Percentiles rank a stretch among this genome's conserved stretches.
These are phyloP conservation scores for Chloebia gouldiae DNA, from an alignment of 2,113 vertebrate genomes.

Conservation along the genomic window DNA sequence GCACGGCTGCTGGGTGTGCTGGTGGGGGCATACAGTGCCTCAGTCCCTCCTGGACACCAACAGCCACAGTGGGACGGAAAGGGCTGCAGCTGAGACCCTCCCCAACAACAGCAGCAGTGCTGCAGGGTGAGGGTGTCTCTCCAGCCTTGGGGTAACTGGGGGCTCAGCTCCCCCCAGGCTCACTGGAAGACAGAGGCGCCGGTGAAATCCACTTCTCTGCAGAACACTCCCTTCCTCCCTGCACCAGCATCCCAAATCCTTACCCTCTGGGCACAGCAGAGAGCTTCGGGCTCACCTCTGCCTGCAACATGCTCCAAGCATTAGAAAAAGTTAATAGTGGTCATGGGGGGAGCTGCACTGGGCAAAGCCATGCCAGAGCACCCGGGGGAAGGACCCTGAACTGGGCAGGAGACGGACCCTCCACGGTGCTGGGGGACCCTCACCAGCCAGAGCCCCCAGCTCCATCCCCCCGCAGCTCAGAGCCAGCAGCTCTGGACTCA, in stretches of 20 bases:
- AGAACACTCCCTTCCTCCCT: not conserved
- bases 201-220: not conserved
- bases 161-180: not conserved
- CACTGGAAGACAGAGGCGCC: not conserved
- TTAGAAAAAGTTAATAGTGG: not conserved
- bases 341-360: fast-evolving
- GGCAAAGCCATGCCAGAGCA: fast-evolving
- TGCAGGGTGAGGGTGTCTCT: not conserved
- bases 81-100: not conserved
- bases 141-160: fast-evolving
- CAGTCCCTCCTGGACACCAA: fast-evolving
- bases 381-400: fast-evolving
- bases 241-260: not conserved
- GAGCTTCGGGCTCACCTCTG: not conserved
- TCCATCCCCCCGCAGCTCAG: fast-evolving
- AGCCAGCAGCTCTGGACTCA: not conserved
- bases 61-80: not conserved
- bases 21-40: fast-evolving
- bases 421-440: fast-evolving
- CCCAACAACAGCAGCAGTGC: not conserved
- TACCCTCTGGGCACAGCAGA: not conserved
- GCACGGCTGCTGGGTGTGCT: fast-evolving
- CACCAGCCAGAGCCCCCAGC: not conserved
- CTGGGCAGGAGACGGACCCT: fast-evolving
- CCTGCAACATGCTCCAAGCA: not conserved